These are phyloP conservation scores for Caenorhabditis remanei DNA, from an alignment of 1,140 invertebrate species.

Conservation along the genomic window DNA sequence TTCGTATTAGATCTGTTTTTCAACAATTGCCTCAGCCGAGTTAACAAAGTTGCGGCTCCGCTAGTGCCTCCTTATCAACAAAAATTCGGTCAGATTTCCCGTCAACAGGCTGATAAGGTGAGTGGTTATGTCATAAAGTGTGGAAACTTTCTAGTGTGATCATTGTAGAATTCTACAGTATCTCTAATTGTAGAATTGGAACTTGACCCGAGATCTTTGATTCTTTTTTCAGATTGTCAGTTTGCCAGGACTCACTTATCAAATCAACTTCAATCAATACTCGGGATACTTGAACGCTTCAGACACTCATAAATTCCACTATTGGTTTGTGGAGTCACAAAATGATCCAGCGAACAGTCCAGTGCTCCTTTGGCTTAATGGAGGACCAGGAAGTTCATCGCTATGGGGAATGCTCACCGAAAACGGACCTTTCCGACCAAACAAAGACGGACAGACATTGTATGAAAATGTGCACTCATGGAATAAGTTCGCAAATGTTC, in stretches of 20 bases:
- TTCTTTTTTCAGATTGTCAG: constrained; percentile 52
- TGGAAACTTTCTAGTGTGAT: constrained; percentile 1
- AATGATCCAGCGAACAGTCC: constrained; percentile 79
- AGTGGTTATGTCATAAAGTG: background rate
- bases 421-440: constrained; percentile 79
- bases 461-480: constrained; percentile 79
- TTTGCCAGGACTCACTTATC: constrained; percentile 68
- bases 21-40: constrained; percentile 57
- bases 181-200: background rate
- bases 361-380: constrained; percentile 81
- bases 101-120: constrained; percentile 51
- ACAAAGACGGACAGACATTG: constrained; percentile 76
- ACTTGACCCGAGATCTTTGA: background rate
- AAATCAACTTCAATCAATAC: constrained; percentile 68
- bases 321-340: constrained; percentile 79
- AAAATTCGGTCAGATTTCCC: background rate
- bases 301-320: constrained; percentile 65
- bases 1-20: constrained; percentile 66
- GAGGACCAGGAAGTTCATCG: constrained; percentile 81
- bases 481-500: constrained; percentile 85
- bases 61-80: constrained; percentile 55
- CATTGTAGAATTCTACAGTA: background rate
- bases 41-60: constrained; percentile 47
- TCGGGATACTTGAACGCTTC: constrained; percentile 69
- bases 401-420: constrained; percentile 80